Evolutionary conservation across 53 echinoderm and acorn worm species (phyloP).

Genomic region (Luidia sarsii): DNA sequence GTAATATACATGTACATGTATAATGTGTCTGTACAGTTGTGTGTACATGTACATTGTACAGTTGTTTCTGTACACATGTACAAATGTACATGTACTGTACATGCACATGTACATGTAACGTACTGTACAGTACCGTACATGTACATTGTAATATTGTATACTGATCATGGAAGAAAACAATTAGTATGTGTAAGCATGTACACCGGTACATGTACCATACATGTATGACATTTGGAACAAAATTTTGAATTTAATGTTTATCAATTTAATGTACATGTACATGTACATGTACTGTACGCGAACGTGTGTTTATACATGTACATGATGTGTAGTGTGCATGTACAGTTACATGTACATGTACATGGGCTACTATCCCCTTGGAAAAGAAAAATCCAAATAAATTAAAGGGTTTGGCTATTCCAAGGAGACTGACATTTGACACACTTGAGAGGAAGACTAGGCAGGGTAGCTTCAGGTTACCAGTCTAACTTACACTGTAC

Average conservation of each 20-base stretch:
- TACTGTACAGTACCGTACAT: no score
- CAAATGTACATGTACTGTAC: no score
- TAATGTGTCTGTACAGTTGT: no score
- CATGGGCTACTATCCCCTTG: no score
- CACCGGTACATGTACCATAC: background rate
- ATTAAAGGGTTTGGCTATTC: background rate
- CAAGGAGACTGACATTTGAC: conserved; percentile 30
- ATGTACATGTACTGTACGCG: background rate
- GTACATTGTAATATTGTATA: no score
- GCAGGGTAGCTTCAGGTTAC: conserved; percentile 11
- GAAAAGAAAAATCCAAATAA: no score
- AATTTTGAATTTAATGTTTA: no score
- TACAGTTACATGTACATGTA: conserved; percentile 1
- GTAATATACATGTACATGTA: no score
- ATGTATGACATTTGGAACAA: no score
- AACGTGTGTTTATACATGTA: background rate
- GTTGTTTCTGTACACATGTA: no score
- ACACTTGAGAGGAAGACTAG: background rate
- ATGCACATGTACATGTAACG: no score
- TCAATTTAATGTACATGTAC: conserved; percentile 11
- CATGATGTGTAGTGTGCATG: background rate
- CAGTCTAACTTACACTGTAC: conserved; percentile 11
- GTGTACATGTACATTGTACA: no score
- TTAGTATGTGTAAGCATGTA: background rate
- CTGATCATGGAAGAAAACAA: background rate